phyloP scores from a whole-genome alignment of 2,797 vertebrate genomes.

The Nyctalus aviator region DNA sequence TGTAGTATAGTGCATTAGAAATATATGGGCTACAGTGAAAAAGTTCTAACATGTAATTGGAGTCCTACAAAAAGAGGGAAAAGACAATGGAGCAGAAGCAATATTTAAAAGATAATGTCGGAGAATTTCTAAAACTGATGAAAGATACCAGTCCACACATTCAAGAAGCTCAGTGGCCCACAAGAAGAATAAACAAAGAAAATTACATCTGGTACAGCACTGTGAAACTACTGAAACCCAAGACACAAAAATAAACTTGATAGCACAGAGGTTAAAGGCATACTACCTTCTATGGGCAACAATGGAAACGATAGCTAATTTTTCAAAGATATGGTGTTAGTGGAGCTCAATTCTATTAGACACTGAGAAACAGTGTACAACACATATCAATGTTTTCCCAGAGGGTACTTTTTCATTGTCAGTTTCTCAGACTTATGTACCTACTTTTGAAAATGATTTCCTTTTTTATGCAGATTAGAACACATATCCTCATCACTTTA shows the following conservation, averaged over 20 bases:
- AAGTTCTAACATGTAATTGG: background rate
- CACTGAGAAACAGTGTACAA: background rate
- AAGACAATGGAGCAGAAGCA: background rate
- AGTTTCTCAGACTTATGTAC: background rate
- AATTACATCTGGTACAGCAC: background rate
- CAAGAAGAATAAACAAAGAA: background rate
- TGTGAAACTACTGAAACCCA: background rate
- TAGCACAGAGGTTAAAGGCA: background rate
- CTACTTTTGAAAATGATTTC: background rate
- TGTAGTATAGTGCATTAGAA: background rate
- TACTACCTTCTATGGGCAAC: background rate
- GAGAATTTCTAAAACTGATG: background rate
- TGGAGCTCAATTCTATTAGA: background rate
- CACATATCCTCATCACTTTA: background rate
- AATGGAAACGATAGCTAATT: background rate
- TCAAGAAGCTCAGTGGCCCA: background rate
- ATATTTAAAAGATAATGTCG: background rate
- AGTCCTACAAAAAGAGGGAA: background rate
- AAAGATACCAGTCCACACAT: background rate
- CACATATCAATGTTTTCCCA: background rate
- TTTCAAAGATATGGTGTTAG: background rate
- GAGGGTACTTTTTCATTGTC: background rate
- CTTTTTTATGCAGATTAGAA: background rate
- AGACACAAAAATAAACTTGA: background rate
- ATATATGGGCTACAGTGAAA: background rate